Base-by-base conservation (phyloP, 2,113 vertebrate genomes). In the Rhinoderma darwinii region DNA sequence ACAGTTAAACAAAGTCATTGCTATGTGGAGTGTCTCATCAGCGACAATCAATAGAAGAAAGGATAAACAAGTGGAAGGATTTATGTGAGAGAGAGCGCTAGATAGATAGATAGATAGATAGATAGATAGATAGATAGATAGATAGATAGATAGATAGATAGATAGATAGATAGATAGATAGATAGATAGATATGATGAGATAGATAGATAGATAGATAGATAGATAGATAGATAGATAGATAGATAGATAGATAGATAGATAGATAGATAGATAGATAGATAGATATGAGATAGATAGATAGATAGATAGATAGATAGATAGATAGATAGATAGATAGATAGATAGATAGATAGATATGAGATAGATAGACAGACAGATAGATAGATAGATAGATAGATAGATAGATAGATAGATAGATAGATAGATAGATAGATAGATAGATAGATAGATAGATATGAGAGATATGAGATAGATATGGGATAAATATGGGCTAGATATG, bases 271-370 rank as follows among this genome's bases (percentile, higher is more conserved):
- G 68, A 35, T 35, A 72, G 35, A 72, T 17, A 72, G 32, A 72
- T 35, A 72, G 68, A 72, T 35, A 39, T 15, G 18, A 37, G 68
- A 72, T 39, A 72, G 68, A 72, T 74, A 72, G 70, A 73, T 73
- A 73, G 70, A 73, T 73, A 73, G 37, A 73, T 41, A 73, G 70
- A 73, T 73, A 73, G 70, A 73, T 73, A 73, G 70, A 73, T 73
- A 73, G 35, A 35, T 68, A 73, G 70, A 73, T 73, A 73, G 70
- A 73, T 73, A 73, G 70, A 73, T 73, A 73, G 70, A 73, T 73
- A 73, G 70, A 73, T 73, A 73, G 70, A 73, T 73, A 73, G 70
- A 73, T 39, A 63, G 54, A 59, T 59, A n/a, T n/a, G n/a, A 59
- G 54, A 59, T 59, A 59, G 54, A 59, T 63, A 59, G 54, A 59